Percentiles rank a stretch among this genome's conserved stretches.
phyloP scores from a whole-genome alignment of 2,113 vertebrate species.

The Varanus salvator region DNA sequence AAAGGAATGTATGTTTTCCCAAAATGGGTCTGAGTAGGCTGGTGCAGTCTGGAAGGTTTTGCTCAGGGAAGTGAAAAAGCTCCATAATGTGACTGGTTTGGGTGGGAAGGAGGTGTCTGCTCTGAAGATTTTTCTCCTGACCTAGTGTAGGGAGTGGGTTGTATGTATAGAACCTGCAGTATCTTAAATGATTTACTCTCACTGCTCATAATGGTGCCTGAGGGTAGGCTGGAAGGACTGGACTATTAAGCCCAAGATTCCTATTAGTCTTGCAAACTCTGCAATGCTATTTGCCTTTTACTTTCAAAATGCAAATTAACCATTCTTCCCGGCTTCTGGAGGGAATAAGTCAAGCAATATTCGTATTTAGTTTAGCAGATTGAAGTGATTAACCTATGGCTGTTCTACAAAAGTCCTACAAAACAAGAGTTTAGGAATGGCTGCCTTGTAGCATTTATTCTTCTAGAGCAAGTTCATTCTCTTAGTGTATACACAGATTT shows the following conservation, averaged over 20 bases:
- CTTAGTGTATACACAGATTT: conserved; percentile 60
- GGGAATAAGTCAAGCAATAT: conserved; percentile 52
- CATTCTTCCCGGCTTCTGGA: conserved; percentile 38
- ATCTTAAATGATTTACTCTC: conserved; percentile 27
- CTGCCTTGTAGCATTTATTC: conserved; percentile 55
- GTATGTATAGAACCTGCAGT: neutral
- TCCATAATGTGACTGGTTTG: neutral
- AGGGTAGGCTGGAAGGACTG: conserved; percentile 39
- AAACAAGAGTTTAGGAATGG: conserved; percentile 59
- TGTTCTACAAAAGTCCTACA: conserved; percentile 8
- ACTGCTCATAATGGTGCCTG: conserved; percentile 53
- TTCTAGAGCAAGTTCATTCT: conserved; percentile 50
- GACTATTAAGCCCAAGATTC: conserved; percentile 26
- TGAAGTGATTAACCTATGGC: conserved; percentile 56
- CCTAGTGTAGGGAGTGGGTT: neutral
- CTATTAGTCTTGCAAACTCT: conserved; percentile 14
- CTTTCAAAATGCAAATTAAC: conserved; percentile 48
- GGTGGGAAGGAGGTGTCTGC: neutral
- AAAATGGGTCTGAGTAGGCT: neutral
- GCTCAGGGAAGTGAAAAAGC: neutral
- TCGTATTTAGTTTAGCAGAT: conserved; percentile 62
- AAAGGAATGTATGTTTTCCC: neutral
- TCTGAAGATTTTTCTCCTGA: neutral
- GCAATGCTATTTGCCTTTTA: conserved; percentile 35
- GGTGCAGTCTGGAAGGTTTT: neutral